A percentile compares a stretch with the other conserved stretches of the same genome.
phyloP scores from a whole-genome alignment of 2,113 vertebrate genomes.

The Mesitornis unicolor region DNA sequence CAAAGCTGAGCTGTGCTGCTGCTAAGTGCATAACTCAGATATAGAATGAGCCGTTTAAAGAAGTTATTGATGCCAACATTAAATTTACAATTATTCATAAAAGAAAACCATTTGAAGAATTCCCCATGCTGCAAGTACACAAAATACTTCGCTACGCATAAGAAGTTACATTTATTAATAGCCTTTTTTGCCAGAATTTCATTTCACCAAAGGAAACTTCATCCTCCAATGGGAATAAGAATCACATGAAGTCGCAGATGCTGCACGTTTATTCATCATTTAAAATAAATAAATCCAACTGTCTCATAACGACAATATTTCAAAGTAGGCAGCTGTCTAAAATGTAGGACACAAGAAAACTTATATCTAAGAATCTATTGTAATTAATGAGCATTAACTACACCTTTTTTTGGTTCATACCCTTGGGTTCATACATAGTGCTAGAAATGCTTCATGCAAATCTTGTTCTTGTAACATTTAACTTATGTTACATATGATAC shows the following conservation, averaged over 20 bases:
- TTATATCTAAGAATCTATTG: not conserved
- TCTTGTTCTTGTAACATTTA: not conserved
- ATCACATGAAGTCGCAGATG: constrained; percentile 12
- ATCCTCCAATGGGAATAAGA: constrained; percentile 54
- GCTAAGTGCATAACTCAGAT: constrained; percentile 57
- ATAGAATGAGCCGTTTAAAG: constrained; percentile 60
- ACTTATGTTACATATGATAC: not conserved
- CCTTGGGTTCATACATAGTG: not conserved
- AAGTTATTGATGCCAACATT: constrained; percentile 68
- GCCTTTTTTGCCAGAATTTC: constrained; percentile 42
- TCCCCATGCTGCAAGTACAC: constrained; percentile 62
- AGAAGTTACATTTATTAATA: constrained; percentile 69
- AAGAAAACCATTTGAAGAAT: constrained; percentile 69
- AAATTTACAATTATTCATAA: constrained; percentile 76
- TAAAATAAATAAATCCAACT: not conserved
- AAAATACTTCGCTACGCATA: constrained; percentile 62
- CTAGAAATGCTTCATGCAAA: not conserved
- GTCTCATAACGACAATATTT: not conserved
- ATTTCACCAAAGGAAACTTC: constrained; percentile 62
- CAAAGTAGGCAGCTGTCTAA: not conserved
- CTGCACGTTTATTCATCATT: not conserved
- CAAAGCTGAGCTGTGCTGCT: constrained; percentile 40
- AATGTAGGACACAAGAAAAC: not conserved
- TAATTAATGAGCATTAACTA: not conserved
- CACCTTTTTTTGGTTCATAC: not conserved